These are phyloP conservation scores for Dione vanillae DNA, from an alignment of 2,888 invertebrate genomes.

Conservation along the genomic window DNA sequence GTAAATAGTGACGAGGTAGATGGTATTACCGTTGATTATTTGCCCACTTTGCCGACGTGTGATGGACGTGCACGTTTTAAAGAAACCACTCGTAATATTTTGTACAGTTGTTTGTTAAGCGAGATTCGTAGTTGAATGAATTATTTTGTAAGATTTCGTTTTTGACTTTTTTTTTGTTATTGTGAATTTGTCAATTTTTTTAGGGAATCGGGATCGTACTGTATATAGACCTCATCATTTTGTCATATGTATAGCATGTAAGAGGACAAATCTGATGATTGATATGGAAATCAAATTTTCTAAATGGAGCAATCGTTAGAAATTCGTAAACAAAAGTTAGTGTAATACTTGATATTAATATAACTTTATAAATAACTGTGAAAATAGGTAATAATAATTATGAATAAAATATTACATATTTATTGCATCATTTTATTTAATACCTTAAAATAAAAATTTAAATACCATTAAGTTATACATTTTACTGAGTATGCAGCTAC, in stretches of 20 bases:
- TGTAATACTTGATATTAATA: constrained; percentile 85
- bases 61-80: constrained; percentile 74
- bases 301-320: constrained; percentile 83
- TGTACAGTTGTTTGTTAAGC: constrained; percentile 83
- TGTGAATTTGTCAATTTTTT: constrained; percentile 89
- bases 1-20: constrained; percentile 73
- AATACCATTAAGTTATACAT: not conserved
- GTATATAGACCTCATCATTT: constrained; percentile 84
- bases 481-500: no score
- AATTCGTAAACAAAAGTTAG: constrained; percentile 82
- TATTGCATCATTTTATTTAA: constrained; percentile 72
- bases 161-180: constrained; percentile 82
- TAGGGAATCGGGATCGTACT: constrained; percentile 89
- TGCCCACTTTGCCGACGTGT: constrained; percentile 75
- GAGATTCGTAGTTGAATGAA: constrained; percentile 81
- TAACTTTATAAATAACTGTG: constrained; percentile 86
- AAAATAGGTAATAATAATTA: constrained; percentile 85
- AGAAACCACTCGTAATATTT: constrained; percentile 81
- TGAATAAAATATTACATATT: constrained; percentile 85
- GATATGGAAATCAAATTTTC: constrained; percentile 83
- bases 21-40: constrained; percentile 64
- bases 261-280: constrained; percentile 79
- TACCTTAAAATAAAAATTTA: not conserved
- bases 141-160: constrained; percentile 79
- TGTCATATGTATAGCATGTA: constrained; percentile 76